Evolutionary conservation across 2,888 invertebrate genomes (phyloP), one percentile per base, ranked within the genome.

Genomic region (Sclerodermus sp.): DNA sequence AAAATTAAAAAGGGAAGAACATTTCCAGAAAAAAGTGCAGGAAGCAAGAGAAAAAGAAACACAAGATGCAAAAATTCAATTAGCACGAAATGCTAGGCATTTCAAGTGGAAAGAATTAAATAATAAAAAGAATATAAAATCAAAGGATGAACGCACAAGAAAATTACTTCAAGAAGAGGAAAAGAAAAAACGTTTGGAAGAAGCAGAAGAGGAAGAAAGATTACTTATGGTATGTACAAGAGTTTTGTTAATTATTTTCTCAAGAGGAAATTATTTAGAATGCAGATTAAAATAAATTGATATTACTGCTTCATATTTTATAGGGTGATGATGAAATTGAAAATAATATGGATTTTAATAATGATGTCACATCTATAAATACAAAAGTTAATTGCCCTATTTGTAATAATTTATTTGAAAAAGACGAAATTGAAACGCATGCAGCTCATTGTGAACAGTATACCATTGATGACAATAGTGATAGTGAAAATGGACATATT

Each of bases 381-480:
- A 47, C 42, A 16, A 48, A 50, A 23, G 18, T 57, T 34, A 53
- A n/a, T 30, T 75, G 75, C 47, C 75, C 75, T 2, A 72, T 75
- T 39, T 75, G 75, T 47, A 62, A 58, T 39, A 59, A 62, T 39
- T 39, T 18, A 8, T 75, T 71, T 30, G 47, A 65, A 16, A 37
- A 9, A 30, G 50, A 58, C 10, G 49, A 64, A 30, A 71, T 75
- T 48, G 62, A 66, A 43, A 42, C 38, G 23, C 75, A 75, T 49
- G 75, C 75, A 13, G 67, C 67, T 2, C 53, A 47, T 30, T 75
- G 75, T 29, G 57, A 66, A 12, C 67, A 64, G 45, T 74, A 58
- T 17, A 47, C 38, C 1, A 41, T 44, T 5, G 38, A 48, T 12
- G 51, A 56, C 10, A 32, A 44, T 1, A 42, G 45, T n/a, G 36